A percentile compares a stretch with the other conserved stretches of the same genome.
phyloP scores from a whole-genome alignment of 1,140 invertebrate genomes.

The Drosophila paulistorum region DNA sequence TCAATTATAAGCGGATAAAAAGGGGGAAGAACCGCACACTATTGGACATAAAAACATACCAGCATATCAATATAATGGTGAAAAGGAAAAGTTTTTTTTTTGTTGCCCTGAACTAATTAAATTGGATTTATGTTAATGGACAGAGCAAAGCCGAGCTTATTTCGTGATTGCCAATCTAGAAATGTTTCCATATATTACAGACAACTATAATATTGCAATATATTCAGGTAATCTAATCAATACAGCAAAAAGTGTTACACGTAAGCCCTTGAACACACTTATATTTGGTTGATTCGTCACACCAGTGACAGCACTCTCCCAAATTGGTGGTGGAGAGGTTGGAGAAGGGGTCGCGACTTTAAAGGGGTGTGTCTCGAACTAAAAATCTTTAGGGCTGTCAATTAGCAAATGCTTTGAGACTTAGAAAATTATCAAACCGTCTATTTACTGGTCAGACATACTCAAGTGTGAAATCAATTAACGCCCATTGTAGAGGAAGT shows the following conservation, averaged over 20 bases:
- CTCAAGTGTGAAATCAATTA: conserved; percentile 11
- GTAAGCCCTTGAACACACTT: not conserved
- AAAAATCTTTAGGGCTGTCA: conserved; percentile 5
- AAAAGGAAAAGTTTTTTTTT: conserved; percentile 4
- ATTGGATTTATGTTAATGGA: conserved; percentile 29
- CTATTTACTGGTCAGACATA: conserved; percentile 5
- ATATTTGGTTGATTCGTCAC: conserved; percentile 3
- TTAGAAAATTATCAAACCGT: conserved; percentile 9
- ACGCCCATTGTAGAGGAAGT: conserved; percentile 2
- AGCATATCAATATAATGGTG: conserved; percentile 4
- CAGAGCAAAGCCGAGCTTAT: conserved; percentile 5
- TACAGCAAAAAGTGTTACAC: conserved; percentile 5
- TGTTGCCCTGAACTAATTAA: conserved; percentile 17
- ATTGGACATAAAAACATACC: not conserved
- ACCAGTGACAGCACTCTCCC: not conserved
- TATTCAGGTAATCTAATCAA: conserved; percentile 3
- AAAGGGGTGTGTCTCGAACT: not conserved
- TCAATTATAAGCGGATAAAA: conserved; percentile 18
- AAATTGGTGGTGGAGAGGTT: not conserved
- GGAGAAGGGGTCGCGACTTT: not conserved
- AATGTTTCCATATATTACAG: not conserved
- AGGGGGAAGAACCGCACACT: conserved; percentile 7
- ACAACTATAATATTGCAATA: not conserved
- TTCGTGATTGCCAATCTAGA: conserved; percentile 10
- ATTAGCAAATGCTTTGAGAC: not conserved